Conservation (phyloP, 2,113 vertebrate species). For the Datnioides undecimradiatus region DNA sequence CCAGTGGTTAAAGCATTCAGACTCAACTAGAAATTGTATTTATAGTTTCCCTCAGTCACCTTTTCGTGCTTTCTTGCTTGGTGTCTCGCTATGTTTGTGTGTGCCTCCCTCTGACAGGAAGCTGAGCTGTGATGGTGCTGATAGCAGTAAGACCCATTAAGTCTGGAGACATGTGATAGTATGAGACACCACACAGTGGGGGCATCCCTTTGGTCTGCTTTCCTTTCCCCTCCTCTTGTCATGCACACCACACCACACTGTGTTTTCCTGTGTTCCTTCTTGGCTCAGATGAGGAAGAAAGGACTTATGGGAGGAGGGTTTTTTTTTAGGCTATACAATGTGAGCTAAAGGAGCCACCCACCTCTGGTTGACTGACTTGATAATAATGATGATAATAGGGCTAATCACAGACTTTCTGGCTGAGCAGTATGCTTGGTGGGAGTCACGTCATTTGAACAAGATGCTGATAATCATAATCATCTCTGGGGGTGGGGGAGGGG, state of each 20-base stretch:
- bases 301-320: background rate
- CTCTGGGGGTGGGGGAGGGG: too few relatives aligned
- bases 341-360: conserved; percentile 5
- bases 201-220: conserved; percentile 59
- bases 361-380: conserved; percentile 16
- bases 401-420: conserved; percentile 19
- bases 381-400: conserved; percentile 26
- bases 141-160: conserved; percentile 76
- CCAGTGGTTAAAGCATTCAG: background rate
- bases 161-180: conserved; percentile 76
- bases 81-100: conserved; percentile 68
- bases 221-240: conserved; percentile 54
- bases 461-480: conserved; percentile 21
- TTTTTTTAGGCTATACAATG: conserved; percentile 2
- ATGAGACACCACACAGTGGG: conserved; percentile 64
- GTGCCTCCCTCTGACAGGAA: conserved; percentile 77
- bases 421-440: background rate
- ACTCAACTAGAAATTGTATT: background rate
- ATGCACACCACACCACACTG: conserved; percentile 32
- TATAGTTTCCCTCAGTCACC: conserved; percentile 19
- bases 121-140: conserved; percentile 68
- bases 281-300: conserved; percentile 23
- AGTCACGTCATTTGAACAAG: conserved; percentile 6
- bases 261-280: conserved; percentile 54
- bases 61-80: background rate